Conservation (phyloP, 2,888 invertebrate species). For the Uropetala carovei region DNA sequence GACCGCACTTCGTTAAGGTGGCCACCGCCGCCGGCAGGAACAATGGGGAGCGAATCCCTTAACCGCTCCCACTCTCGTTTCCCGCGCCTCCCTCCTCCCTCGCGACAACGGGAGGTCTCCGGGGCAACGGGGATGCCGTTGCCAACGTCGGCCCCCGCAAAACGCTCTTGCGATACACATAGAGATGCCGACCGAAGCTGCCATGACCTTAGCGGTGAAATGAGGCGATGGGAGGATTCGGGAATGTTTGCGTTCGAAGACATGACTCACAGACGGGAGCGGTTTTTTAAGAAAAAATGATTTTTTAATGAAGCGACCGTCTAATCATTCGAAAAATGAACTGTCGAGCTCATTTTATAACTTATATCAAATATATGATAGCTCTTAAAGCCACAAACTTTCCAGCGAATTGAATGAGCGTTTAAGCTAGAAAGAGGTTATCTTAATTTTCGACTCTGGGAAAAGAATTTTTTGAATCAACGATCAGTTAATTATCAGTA, state of each 20-base stretch:
- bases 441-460: no score
- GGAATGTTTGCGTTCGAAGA: no score
- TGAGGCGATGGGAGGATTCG: neutral
- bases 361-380: no score
- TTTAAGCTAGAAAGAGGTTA: neutral
- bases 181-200: neutral
- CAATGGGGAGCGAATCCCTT: neutral
- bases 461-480: no score
- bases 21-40: neutral
- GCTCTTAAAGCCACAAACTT: no score
- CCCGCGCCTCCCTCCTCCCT: neutral
- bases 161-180: neutral
- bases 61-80: neutral
- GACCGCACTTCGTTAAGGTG: constrained; percentile 27
- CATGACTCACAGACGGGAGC: neutral
- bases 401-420: neutral
- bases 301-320: neutral
- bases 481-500: no score
- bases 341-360: no score
- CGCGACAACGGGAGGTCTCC: neutral
- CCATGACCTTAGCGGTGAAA: neutral
- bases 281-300: neutral
- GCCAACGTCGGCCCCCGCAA: neutral
- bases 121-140: neutral
- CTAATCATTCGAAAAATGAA: neutral